A percentile compares a stretch with the other conserved stretches of the same genome.
Evolutionary conservation across 2,113 vertebrate genomes (phyloP).

Genomic region (Phaethornis superciliosus): DNA sequence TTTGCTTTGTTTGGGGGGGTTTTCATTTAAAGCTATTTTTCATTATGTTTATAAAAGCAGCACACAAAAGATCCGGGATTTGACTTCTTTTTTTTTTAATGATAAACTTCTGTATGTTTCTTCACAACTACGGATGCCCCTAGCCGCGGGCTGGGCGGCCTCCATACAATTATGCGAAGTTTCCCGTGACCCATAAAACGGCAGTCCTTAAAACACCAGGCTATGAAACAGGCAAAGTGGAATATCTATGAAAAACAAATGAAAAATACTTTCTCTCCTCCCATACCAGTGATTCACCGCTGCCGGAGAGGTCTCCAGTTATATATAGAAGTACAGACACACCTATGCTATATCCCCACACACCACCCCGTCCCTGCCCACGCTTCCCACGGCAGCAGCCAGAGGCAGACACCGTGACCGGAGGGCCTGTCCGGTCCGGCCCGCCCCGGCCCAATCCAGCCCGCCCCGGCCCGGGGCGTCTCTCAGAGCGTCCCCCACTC

Average conservation of each 20-base stretch:
- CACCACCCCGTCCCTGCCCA: no score
- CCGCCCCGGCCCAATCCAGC: no score
- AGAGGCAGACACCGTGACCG: no score
- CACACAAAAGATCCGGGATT: accelerated
- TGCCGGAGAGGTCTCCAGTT: background rate
- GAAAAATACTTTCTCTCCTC: background rate
- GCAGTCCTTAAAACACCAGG: accelerated
- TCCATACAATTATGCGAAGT: accelerated
- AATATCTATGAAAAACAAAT: accelerated
- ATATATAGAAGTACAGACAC: no score
- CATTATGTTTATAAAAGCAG: background rate
- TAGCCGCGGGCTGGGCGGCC: background rate
- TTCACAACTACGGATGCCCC: background rate
- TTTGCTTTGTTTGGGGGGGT: background rate
- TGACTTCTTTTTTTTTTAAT: background rate
- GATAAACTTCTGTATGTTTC: background rate
- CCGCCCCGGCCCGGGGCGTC: no score
- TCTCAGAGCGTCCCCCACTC: no score
- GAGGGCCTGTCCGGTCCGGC: background rate
- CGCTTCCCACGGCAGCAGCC: no score
- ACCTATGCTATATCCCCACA: background rate
- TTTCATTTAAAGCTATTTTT: background rate
- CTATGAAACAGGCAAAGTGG: background rate
- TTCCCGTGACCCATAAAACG: background rate
- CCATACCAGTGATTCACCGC: no score